These are phyloP conservation scores for Toxostoma redivivum DNA, from an alignment of 2,113 vertebrate species.

Conservation along the genomic window DNA sequence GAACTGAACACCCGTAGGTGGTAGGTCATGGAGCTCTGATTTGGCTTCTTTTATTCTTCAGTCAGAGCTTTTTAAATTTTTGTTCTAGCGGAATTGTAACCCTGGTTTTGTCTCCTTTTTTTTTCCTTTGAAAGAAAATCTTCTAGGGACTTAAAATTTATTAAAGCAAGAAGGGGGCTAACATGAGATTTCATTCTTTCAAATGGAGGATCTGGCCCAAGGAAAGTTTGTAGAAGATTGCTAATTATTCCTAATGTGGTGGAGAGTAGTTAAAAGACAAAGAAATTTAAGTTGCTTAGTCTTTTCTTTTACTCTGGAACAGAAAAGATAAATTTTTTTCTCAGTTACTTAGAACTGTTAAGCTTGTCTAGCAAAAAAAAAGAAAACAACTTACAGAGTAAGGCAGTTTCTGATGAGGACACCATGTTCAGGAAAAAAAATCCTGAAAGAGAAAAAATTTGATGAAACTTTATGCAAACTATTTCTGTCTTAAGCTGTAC, in stretches of 20 bases:
- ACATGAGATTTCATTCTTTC: background rate
- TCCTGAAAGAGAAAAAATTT: background rate
- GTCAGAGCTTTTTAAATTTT: background rate
- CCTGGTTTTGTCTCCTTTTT: background rate
- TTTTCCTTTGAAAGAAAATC: background rate
- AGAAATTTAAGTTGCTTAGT: background rate
- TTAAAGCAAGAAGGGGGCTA: background rate
- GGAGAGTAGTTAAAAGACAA: background rate
- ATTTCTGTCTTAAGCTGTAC: background rate
- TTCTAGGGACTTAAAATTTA: background rate
- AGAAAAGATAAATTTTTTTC: background rate
- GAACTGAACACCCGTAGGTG: slow-evolving; percentile 29
- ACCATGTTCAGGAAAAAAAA: background rate
- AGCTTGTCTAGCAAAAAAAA: background rate
- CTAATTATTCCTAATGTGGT: background rate
- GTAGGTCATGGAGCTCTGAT: slow-evolving; percentile 38
- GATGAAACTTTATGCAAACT: background rate
- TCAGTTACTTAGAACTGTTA: background rate
- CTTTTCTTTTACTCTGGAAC: background rate
- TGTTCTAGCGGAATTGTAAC: background rate
- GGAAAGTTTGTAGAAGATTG: background rate
- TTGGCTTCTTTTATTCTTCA: slow-evolving; percentile 26
- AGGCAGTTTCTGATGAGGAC: background rate
- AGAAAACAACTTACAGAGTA: background rate
- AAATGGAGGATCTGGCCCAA: background rate